Conservation (phyloP, 1,140 invertebrate genomes). For the Drosophila erecta region DNA sequence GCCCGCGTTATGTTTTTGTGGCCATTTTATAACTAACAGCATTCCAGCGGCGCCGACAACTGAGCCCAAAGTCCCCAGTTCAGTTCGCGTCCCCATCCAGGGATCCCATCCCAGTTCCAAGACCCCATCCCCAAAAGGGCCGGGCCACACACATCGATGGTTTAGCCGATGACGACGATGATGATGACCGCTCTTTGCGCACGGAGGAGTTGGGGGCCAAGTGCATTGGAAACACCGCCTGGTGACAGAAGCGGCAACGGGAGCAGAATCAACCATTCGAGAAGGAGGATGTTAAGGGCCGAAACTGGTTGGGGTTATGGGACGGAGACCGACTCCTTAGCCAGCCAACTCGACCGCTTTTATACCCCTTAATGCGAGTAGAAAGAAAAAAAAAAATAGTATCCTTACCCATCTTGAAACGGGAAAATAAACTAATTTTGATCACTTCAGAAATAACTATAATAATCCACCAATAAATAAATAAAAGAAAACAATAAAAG, state of each 20-base stretch:
- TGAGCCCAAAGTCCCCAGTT: slow-evolving; percentile 17
- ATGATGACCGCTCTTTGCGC: slow-evolving; percentile 38
- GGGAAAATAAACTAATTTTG: too few relatives aligned
- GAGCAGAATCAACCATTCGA: slow-evolving; percentile 12
- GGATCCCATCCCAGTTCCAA: slow-evolving; percentile 23
- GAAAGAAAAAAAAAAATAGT: too few relatives aligned
- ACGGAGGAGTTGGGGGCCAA: slow-evolving; percentile 18
- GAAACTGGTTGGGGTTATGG: slow-evolving; percentile 19
- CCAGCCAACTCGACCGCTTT: not conserved
- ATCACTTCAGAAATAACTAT: too few relatives aligned
- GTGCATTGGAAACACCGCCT: slow-evolving; percentile 42
- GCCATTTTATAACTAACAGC: slow-evolving; percentile 83
- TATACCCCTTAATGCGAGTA: not conserved
- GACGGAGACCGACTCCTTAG: slow-evolving; percentile 6
- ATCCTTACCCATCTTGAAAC: too few relatives aligned
- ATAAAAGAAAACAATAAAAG: too few relatives aligned
- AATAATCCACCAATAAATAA: too few relatives aligned
- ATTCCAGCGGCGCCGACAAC: slow-evolving; percentile 65
- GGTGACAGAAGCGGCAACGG: slow-evolving; percentile 50
- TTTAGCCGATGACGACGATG: slow-evolving; percentile 22
- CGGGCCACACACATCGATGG: slow-evolving; percentile 61
- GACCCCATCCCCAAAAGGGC: slow-evolving; percentile 7
- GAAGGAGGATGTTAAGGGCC: slow-evolving; percentile 3
- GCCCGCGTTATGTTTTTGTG: slow-evolving; percentile 81
- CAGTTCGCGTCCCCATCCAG: slow-evolving; percentile 13